These are phyloP conservation scores for Drosophila pseudoobscura DNA, from an alignment of 1,140 invertebrate genomes.

Conservation along the genomic window DNA sequence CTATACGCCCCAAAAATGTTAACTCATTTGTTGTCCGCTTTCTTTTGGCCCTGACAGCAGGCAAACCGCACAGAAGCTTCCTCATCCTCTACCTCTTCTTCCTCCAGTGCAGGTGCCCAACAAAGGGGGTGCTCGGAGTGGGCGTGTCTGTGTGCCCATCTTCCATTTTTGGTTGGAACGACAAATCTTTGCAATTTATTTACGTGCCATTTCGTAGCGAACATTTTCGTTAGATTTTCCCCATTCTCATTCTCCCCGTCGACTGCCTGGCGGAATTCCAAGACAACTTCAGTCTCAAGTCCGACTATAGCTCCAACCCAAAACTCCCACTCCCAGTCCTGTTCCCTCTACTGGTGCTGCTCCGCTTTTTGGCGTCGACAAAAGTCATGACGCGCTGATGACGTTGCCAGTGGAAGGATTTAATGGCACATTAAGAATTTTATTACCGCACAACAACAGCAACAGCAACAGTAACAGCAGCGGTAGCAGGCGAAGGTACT, in stretches of 20 bases:
- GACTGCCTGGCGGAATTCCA: constrained; percentile 72
- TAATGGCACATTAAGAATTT: constrained; percentile 82
- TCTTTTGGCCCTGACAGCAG: constrained; percentile 20
- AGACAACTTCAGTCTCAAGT: constrained; percentile 47
- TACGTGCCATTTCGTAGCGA: constrained; percentile 80
- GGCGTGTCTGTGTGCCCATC: too few relatives aligned
- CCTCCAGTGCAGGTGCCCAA: too few relatives aligned
- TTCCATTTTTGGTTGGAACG: constrained; percentile 44
- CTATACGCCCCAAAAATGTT: constrained; percentile 65
- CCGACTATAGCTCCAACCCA: constrained; percentile 5
- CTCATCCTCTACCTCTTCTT: too few relatives aligned
- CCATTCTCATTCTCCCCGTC: constrained; percentile 34
- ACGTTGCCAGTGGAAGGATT: constrained; percentile 80
- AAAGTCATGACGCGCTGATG: constrained; percentile 80
- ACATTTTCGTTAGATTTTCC: constrained; percentile 76
- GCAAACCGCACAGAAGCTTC: constrained; percentile 51
- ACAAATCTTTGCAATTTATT: constrained; percentile 82
- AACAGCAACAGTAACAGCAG: constrained; percentile 38
- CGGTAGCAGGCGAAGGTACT: neutral
- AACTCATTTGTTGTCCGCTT: constrained; percentile 78
- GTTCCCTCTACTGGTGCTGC: constrained; percentile 8
- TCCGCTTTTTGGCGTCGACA: constrained; percentile 58
- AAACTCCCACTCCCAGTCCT: neutral
- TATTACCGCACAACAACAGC: constrained; percentile 73
- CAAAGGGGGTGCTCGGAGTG: neutral